Evolutionary conservation across 1,140 invertebrate genomes (phyloP).

Genomic region (Papilio polyxenes): DNA sequence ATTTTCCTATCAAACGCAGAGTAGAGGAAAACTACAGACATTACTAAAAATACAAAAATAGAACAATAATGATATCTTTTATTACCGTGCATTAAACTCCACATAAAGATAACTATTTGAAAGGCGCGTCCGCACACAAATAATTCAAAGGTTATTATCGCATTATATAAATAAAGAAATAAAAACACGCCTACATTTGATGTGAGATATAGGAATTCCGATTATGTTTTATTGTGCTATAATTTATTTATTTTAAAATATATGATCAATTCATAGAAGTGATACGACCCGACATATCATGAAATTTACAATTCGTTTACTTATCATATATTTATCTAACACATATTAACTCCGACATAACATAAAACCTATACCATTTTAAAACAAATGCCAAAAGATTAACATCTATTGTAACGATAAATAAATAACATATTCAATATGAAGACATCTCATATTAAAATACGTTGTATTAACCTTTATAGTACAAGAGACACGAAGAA

Average conservation of each 20-base stretch:
- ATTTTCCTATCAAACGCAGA: not conserved
- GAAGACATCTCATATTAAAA: too few species aligned
- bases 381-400: not conserved
- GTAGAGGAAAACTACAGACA: not conserved
- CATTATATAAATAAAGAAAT: conserved; percentile 27
- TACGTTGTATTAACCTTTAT: too few species aligned
- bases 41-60: not conserved
- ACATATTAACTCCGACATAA: not conserved
- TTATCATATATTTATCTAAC: not conserved
- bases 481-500: too few species aligned
- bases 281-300: not conserved
- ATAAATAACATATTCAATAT: not conserved
- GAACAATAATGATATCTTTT: conserved; percentile 27
- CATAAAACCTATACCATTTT: not conserved
- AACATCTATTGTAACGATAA: not conserved
- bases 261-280: conserved; percentile 13
- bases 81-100: not conserved
- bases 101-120: conserved; percentile 34
- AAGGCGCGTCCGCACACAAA: conserved; percentile 1
- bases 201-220: conserved; percentile 19
- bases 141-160: conserved; percentile 30
- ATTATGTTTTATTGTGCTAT: conserved; percentile 24
- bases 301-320: not conserved
- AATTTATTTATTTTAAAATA: conserved; percentile 20
- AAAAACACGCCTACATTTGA: conserved; percentile 26